These are phyloP conservation scores for Orycteropus afer DNA, from an alignment of 2,113 vertebrate species.

Conservation along the genomic window DNA sequence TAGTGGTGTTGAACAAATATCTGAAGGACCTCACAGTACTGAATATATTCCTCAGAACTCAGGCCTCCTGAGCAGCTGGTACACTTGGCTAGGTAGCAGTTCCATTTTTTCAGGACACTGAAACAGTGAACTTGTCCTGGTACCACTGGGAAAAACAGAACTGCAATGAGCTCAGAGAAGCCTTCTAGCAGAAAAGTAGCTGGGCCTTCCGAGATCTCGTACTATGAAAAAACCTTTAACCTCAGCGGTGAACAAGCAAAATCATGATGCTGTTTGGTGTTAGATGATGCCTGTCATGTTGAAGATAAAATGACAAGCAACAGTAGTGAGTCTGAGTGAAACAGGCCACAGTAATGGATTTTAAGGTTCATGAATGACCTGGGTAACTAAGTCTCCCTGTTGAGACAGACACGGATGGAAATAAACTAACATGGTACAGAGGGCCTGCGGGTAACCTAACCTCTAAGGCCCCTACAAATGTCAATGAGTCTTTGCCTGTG, in stretches of 20 bases:
- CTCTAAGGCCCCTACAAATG: not conserved
- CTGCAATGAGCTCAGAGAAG: not conserved
- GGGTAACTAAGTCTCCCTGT: not conserved
- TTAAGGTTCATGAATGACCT: not conserved
- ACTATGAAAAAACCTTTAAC: not conserved
- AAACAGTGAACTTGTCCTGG: not conserved
- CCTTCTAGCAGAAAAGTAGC: not conserved
- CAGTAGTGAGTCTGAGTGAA: not conserved
- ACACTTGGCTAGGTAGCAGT: accelerated
- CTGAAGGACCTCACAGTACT: not conserved
- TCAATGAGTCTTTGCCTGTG: accelerated
- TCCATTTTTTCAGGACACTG: not conserved
- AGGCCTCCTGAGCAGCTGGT: not conserved
- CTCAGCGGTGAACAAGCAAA: not conserved
- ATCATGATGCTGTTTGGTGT: not conserved
- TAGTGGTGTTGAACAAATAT: not conserved
- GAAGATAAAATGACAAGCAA: not conserved
- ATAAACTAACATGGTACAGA: not conserved
- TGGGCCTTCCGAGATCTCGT: not conserved
- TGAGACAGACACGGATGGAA: not conserved
- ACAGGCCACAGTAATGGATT: not conserved
- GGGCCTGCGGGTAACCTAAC: not conserved
- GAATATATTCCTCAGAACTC: not conserved
- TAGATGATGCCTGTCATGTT: not conserved
- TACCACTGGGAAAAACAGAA: not conserved